Conservation (phyloP, 2,113 vertebrate genomes). For the Thermophis baileyi region DNA sequence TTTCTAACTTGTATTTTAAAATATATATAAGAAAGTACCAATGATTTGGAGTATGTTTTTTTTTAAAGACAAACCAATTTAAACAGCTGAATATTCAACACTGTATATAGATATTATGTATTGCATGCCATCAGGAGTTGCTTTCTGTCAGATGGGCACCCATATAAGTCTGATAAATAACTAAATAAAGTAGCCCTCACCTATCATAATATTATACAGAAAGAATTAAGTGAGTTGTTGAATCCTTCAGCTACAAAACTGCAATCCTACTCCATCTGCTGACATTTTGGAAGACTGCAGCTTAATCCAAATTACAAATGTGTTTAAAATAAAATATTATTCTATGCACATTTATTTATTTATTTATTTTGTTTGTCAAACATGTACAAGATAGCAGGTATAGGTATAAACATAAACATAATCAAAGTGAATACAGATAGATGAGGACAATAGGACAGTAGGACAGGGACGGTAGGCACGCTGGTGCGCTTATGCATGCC, state of each 20-base stretch:
- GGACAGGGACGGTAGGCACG: too few relatives aligned
- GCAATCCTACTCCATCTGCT: slow-evolving; percentile 61
- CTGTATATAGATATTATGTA: too few relatives aligned
- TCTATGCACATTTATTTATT: too few relatives aligned
- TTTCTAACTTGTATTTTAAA: background rate
- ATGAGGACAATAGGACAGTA: too few relatives aligned
- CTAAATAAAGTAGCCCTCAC: background rate
- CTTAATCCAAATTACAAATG: background rate
- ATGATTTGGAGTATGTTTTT: background rate
- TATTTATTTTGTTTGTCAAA: too few relatives aligned
- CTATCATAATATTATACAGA: background rate
- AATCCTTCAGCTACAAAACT: background rate
- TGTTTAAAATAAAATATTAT: fast-evolving
- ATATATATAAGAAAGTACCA: background rate
- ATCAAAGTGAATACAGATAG: too few relatives aligned
- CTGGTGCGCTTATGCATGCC: too few relatives aligned
- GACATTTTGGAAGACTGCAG: slow-evolving; percentile 8
- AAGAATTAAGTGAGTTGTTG: background rate
- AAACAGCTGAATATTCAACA: background rate
- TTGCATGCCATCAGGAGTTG: background rate
- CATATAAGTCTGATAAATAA: background rate
- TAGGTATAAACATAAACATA: too few relatives aligned
- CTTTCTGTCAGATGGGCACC: background rate
- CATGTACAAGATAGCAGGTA: too few relatives aligned
- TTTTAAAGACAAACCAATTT: background rate